Evolutionary conservation across 1,140 invertebrate species (phyloP).

Genomic region (Venustaconcha ellipsiformis): DNA sequence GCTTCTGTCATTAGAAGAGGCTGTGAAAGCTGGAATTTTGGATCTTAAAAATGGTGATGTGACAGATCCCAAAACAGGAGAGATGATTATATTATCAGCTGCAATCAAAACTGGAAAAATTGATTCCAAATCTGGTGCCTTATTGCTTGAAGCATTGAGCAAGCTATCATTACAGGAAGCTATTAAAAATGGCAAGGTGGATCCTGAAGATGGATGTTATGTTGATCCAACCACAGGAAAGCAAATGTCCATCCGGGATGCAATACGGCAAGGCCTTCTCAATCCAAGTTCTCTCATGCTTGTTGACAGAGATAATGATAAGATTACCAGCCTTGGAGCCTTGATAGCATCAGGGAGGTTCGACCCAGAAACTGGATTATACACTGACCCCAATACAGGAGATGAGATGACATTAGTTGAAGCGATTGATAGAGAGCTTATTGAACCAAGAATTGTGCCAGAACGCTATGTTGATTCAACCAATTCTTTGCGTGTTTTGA

Average conservation of each 20-base stretch:
- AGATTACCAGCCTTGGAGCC: conserved; percentile 49
- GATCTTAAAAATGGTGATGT: conserved; percentile 50
- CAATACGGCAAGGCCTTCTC: conserved; percentile 44
- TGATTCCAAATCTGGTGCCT: conserved; percentile 70
- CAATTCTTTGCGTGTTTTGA: conserved; percentile 54
- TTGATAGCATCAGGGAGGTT: conserved; percentile 70
- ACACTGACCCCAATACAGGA: conserved; percentile 79
- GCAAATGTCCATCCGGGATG: conserved; percentile 72
- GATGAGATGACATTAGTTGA: conserved; percentile 81
- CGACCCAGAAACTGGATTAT: conserved; percentile 78
- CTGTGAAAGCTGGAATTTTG: conserved; percentile 51
- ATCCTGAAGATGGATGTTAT: conserved; percentile 51
- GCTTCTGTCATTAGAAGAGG: conserved; percentile 53
- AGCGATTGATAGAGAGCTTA: conserved; percentile 82
- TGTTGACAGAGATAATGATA: conserved; percentile 53
- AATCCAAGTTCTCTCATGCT: conserved; percentile 57
- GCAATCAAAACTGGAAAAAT: conserved; percentile 54
- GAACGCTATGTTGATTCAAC: conserved; percentile 54
- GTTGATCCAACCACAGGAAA: conserved; percentile 43
- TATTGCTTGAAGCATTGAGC: conserved; percentile 77
- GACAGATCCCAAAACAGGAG: conserved; percentile 38
- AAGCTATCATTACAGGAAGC: conserved; percentile 75
- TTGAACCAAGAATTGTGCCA: conserved; percentile 66
- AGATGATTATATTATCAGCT: conserved; percentile 41
- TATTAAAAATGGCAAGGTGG: conserved; percentile 78